These are phyloP conservation scores for Hybognathus amarus DNA, from an alignment of 2,797 vertebrate genomes.

Conservation along the genomic window DNA sequence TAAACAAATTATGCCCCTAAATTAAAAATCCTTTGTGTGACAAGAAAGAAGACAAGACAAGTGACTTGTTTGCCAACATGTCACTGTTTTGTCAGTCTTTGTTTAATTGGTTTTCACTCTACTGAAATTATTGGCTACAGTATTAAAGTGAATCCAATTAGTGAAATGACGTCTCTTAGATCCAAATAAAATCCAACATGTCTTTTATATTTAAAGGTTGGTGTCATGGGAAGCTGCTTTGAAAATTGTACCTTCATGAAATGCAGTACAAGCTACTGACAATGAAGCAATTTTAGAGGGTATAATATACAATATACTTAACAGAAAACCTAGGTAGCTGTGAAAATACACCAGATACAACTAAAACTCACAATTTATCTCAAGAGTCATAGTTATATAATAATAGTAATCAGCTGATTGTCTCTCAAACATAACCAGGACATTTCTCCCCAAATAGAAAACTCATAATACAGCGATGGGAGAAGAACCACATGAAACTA, in stretches of 20 bases:
- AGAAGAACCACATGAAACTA: too few relatives aligned
- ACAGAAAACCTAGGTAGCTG: neutral
- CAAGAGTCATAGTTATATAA: too few relatives aligned
- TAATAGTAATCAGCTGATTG: too few relatives aligned
- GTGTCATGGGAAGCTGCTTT: neutral
- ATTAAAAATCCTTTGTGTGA: slow-evolving; percentile 14
- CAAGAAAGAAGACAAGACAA: slow-evolving; percentile 3
- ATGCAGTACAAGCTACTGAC: neutral
- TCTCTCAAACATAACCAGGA: too few relatives aligned
- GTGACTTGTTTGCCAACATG: slow-evolving; percentile 9
- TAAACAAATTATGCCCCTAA: slow-evolving; percentile 15
- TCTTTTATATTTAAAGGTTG: neutral
- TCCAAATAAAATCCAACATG: neutral
- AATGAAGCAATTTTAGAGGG: neutral
- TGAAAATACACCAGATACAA: too few relatives aligned
- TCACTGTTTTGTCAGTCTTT: slow-evolving; percentile 17
- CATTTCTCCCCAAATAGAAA: too few relatives aligned
- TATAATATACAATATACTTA: neutral
- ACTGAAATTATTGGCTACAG: neutral
- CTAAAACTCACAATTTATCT: too few relatives aligned
- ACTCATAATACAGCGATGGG: too few relatives aligned
- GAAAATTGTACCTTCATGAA: neutral
- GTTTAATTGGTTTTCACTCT: slow-evolving; percentile 20
- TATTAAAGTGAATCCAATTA: slow-evolving; percentile 22
- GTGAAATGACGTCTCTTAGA: neutral